Evolutionary conservation across 2,113 vertebrate species (phyloP), one percentile per base, ranked within the genome.

Genomic region (Daphoenositta chrysoptera): DNA sequence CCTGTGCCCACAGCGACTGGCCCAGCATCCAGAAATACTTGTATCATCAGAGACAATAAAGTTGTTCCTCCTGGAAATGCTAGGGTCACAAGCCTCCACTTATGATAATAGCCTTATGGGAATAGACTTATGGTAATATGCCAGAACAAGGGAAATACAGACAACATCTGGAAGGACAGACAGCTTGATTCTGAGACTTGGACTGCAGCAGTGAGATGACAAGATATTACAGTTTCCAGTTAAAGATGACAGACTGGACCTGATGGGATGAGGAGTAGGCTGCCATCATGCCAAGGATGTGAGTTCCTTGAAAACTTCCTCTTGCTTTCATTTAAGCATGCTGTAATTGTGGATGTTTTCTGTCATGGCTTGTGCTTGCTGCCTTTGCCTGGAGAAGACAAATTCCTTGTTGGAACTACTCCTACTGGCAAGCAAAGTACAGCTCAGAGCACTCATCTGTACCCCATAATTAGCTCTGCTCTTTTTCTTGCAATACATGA

Each of bases 401-500:
- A 78, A 2, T 5, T 87, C 7, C 14, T 47, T 13, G 2, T 12
- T 45, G 5, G 31, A 64, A 39, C 54, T 86, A 19, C 8, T 65
- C 7, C 30, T 50, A 4, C 21, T 60, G 21, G 50, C 28, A 53
- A 26, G 6, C 33, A 26, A 75, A 79, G 6, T 71, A 69, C 47
- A 39, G 10, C 5, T 77, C 54, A 48, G 47, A 51, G 28, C 17
- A 26, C 11, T 48, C 40, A 31, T 13, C 21, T 31, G 16, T 45
- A 48, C 10, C 37, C 27, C 11, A 4, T 44, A 58, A 71, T 63
- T 37, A 85, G 15, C 22, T 72, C 11, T 73, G 7, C 2, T 70
- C 66, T 79, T 72, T 47, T 19, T 11, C 18, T 71, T 2, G 0
- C n/a, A 11, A 15, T 31, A 3, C 3, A 1, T 11, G 14, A 66